These are phyloP conservation scores for Turritopsis dohrnii DNA, from an alignment of 30 jellyfish, hydroid and myxozoan species.

Conservation along the genomic window DNA sequence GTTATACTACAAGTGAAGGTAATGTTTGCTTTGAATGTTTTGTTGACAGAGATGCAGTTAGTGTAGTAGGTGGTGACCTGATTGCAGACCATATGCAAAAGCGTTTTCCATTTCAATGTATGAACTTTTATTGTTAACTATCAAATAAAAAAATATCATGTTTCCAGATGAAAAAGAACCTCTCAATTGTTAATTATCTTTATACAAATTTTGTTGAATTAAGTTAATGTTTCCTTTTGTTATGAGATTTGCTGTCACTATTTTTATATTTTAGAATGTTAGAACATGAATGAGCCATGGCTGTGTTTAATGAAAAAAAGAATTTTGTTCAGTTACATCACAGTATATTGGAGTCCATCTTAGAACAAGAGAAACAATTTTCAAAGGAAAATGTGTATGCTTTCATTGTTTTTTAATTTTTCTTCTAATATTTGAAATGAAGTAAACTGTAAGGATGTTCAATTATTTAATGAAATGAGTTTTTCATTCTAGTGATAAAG, in stretches of 20 bases:
- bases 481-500: conserved; percentile 48
- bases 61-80: background rate
- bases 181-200: background rate
- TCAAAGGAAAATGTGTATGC: conserved; percentile 4
- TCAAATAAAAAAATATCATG: background rate
- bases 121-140: background rate
- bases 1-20: background rate
- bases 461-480: background rate
- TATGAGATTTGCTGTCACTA: background rate
- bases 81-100: background rate
- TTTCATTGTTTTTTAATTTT: background rate
- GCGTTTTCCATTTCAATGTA: background rate
- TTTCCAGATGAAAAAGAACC: background rate
- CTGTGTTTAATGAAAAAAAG: background rate
- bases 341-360: background rate
- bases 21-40: background rate
- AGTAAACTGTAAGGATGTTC: background rate
- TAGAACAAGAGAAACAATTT: conserved; percentile 6
- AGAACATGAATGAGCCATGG: background rate
- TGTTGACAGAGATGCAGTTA: background rate
- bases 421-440: background rate
- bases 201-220: background rate
- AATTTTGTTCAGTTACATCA: background rate
- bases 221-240: background rate
- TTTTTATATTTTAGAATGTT: background rate